Evolutionary conservation across 2,888 invertebrate species (phyloP).

Genomic region (Plagodis dolabraria): DNA sequence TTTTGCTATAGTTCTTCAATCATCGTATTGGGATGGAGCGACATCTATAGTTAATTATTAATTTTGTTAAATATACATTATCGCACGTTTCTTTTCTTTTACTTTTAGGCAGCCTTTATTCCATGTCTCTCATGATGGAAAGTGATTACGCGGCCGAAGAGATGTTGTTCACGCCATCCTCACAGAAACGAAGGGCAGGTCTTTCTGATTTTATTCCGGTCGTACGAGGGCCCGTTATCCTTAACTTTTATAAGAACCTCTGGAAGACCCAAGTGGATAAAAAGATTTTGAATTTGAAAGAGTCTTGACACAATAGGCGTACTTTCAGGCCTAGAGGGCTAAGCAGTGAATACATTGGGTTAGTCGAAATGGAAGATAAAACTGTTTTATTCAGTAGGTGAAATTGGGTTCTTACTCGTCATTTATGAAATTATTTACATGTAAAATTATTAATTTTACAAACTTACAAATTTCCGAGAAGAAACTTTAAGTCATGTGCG

Average conservation of each 20-base stretch:
- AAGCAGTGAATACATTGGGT: slow-evolving; percentile 23
- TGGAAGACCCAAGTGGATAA: slow-evolving; percentile 26
- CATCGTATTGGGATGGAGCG: too few species aligned
- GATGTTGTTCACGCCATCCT: slow-evolving; percentile 9
- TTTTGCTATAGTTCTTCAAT: too few species aligned
- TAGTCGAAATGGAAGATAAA: slow-evolving; percentile 3
- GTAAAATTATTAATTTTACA: too few species aligned
- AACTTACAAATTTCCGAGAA: too few species aligned
- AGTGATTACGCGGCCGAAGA: too few species aligned
- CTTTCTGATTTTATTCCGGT: slow-evolving; percentile 18
- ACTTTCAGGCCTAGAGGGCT: slow-evolving; percentile 27
- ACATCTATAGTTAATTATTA: too few species aligned
- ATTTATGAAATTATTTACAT: too few species aligned
- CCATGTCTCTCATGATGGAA: too few species aligned
- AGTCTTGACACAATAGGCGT: slow-evolving; percentile 28
- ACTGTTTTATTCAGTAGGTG: not conserved
- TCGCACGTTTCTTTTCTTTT: too few species aligned
- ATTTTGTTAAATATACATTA: too few species aligned
- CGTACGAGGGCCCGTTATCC: slow-evolving; percentile 22
- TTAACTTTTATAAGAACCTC: slow-evolving; percentile 28
- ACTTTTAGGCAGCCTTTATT: too few species aligned
- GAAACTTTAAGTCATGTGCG: too few species aligned
- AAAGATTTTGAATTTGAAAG: slow-evolving; percentile 32
- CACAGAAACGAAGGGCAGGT: slow-evolving; percentile 7
- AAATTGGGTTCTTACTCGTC: not conserved